phyloP scores from a whole-genome alignment of 2,888 invertebrate species.

The Cenopis cana region DNA sequence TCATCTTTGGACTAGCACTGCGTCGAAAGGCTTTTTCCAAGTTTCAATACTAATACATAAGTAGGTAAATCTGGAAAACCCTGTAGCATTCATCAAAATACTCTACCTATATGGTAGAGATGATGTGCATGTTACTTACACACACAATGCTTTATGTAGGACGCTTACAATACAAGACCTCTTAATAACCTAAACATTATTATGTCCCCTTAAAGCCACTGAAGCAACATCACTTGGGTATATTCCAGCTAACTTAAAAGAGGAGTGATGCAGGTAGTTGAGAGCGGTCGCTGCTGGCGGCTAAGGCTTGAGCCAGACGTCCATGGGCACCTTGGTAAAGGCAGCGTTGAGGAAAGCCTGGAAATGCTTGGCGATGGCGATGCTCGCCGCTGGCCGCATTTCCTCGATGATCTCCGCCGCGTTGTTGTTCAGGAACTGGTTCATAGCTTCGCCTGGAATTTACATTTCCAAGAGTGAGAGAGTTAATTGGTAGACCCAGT shows the following conservation, averaged over 20 bases:
- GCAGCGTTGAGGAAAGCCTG: constrained; percentile 89
- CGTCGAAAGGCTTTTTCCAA: background rate
- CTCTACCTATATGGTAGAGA: background rate
- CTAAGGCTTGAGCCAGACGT: constrained; percentile 87
- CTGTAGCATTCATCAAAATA: background rate
- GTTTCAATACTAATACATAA: background rate
- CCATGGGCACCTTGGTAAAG: constrained; percentile 89
- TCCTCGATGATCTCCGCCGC: constrained; percentile 92
- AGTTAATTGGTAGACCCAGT: no score
- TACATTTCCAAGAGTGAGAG: background rate
- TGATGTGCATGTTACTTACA: background rate
- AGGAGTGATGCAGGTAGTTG: background rate
- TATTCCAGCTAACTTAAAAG: background rate
- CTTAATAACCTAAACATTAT: constrained; percentile 12
- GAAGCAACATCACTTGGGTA: constrained; percentile 2
- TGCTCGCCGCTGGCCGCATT: constrained; percentile 91
- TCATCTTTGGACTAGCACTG: constrained; percentile 18
- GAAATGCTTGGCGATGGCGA: constrained; percentile 90
- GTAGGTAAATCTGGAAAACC: constrained; percentile 13
- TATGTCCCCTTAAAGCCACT: constrained; percentile 6
- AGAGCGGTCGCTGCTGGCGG: background rate
- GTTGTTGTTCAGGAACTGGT: constrained; percentile 93
- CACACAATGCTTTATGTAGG: constrained; percentile 3
- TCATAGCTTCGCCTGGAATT: constrained; percentile 90
- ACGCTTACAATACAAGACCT: constrained; percentile 12